phyloP scores from a whole-genome alignment of 2,888 invertebrate genomes.

The Cosmorhoe ocellata region DNA sequence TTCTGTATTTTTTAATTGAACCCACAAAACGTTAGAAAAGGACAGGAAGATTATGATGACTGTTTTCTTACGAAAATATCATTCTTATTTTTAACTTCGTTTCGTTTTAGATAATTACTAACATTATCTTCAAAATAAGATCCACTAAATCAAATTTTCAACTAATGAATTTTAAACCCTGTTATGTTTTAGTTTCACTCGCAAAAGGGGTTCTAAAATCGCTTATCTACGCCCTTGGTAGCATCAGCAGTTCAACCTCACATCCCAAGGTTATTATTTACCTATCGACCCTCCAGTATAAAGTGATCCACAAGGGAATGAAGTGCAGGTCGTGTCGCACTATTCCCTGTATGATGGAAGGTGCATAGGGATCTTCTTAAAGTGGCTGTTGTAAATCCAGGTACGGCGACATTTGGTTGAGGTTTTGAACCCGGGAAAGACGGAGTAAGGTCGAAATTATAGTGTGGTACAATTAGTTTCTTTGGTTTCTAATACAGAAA shows the following conservation, averaged over 20 bases:
- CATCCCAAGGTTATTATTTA: constrained; percentile 51
- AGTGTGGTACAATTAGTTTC: constrained; percentile 23
- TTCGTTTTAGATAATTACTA: background rate
- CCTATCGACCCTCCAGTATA: constrained; percentile 32
- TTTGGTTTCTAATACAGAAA: no score
- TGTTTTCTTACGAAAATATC: no score
- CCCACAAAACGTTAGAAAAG: no score
- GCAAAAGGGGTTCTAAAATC: constrained; percentile 47
- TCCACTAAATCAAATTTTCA: constrained; percentile 7
- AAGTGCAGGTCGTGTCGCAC: constrained; percentile 6
- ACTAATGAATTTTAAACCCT: constrained; percentile 34
- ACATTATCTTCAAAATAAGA: background rate
- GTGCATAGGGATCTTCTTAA: constrained; percentile 36
- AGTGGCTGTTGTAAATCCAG: constrained; percentile 50
- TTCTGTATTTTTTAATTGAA: no score
- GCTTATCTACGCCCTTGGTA: constrained; percentile 46
- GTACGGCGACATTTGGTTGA: constrained; percentile 61
- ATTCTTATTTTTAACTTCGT: no score
- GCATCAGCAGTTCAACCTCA: constrained; percentile 45
- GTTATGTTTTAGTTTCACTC: constrained; percentile 33
- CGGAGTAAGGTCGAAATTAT: constrained; percentile 27
- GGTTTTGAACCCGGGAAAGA: constrained; percentile 46
- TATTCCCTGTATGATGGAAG: constrained; percentile 18
- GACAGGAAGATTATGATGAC: no score
- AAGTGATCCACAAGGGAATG: constrained; percentile 23